phyloP scores from a whole-genome alignment of 2,888 invertebrate species.

The Drosophila mettleri region DNA sequence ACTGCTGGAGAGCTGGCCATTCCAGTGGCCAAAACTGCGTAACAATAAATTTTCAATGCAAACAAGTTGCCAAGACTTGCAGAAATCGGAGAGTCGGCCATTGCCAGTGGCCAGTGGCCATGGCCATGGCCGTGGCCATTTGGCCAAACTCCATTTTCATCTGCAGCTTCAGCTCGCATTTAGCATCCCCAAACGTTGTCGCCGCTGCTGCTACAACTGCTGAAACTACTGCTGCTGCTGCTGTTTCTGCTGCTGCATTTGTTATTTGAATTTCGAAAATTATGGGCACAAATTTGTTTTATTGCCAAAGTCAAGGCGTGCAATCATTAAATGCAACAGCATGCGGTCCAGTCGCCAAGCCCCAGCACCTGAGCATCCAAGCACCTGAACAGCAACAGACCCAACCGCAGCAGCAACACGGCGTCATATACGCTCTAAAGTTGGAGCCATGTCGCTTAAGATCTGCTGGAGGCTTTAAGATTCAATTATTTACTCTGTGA shows the following conservation, averaged over 20 bases:
- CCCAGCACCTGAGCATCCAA: constrained; percentile 40
- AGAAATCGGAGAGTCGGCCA: constrained; percentile 52
- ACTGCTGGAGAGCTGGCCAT: constrained; percentile 29
- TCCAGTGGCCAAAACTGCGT: constrained; percentile 73
- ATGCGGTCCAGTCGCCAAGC: constrained; percentile 65
- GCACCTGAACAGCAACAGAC: constrained; percentile 17
- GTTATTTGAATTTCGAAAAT: constrained; percentile 80
- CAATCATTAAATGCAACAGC: constrained; percentile 82
- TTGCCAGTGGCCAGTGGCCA: constrained; percentile 27
- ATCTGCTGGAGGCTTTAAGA: too few relatives aligned
- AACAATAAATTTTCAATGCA: constrained; percentile 81
- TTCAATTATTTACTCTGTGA: too few relatives aligned
- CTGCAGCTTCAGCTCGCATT: constrained; percentile 11
- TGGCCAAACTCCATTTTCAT: constrained; percentile 27
- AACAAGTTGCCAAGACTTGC: constrained; percentile 67
- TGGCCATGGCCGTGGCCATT: constrained; percentile 27
- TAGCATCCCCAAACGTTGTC: constrained; percentile 31
- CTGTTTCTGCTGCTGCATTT: constrained; percentile 55
- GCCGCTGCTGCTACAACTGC: constrained; percentile 8
- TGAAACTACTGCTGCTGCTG: constrained; percentile 8
- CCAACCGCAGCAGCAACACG: background rate
- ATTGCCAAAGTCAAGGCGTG: constrained; percentile 82
- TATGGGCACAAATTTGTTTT: constrained; percentile 82
- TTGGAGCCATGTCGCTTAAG: background rate
- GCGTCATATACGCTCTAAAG: constrained; percentile 23